Base-by-base conservation (phyloP, 2,888 invertebrate genomes). In the Drosophila hawaiiensis region DNA sequence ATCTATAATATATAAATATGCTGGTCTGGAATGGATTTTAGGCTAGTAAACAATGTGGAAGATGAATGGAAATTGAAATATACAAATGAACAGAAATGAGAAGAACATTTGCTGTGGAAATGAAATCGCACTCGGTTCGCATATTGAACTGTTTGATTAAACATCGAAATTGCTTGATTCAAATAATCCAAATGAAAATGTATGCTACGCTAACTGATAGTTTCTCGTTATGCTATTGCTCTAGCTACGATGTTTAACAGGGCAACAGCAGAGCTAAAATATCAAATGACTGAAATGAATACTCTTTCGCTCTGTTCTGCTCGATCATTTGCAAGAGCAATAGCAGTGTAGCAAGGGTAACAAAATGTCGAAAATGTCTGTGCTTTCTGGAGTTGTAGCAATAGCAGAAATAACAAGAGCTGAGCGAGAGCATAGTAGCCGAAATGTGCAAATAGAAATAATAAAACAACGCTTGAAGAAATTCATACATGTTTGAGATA, bases 31-130 rank as follows among this genome's bases (percentile, higher is more conserved):
- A 31, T 31, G 31, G 31, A 31, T 33, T 12, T 33, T 12, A 33
- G 1, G 33, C 33, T 33, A 33, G 33, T 33, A 12, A 33, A 33
- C 14, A 35, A 35, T 14, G 12, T 14, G 14, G 35, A 35, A 35
- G 35, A 14, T 35, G 50, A 47, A 33, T 16, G 43, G 47, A 33
- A 55, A 39, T 31, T 54, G 31, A 68, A 49, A 28, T 68, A 35
- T 68, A 31, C 5, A 31, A 39, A 16, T 47, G 10, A 9, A 10
- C 10, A 25, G 10, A 43, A 43, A 43, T 22, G 7, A 22, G 47
- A 4, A 47, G 22, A 22, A 7, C 22, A 47, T 22, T 47, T 47
- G 22, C 22, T 47, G 22, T 47, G 22, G 0, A 47, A 22, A 16
- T 25, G 4, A 9, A 47, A 16, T 22, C 14, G 4, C 14, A 7